Evolutionary conservation across 2,888 invertebrate genomes (phyloP).

Genomic region (Caenorhabditis uteleia): DNA sequence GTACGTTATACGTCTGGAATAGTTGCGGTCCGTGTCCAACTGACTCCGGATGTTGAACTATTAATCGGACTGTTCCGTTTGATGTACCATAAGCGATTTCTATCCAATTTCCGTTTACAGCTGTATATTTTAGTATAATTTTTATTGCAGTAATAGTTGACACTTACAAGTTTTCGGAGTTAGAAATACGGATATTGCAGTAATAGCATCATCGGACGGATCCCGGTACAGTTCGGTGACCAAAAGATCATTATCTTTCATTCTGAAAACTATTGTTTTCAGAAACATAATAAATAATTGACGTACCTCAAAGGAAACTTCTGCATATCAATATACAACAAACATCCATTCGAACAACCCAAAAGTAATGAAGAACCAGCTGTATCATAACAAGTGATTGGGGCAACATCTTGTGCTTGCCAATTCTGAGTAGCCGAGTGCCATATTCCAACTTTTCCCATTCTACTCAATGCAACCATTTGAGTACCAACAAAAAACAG

Average conservation of each 20-base stretch:
- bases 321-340: slow-evolving; percentile 85
- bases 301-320: slow-evolving; percentile 80
- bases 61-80: slow-evolving; percentile 88
- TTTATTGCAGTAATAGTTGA: background rate
- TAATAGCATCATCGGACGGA: slow-evolving; percentile 91
- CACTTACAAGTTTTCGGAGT: slow-evolving; percentile 97
- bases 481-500: slow-evolving; percentile 97
- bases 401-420: slow-evolving; percentile 85
- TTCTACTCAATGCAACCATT: slow-evolving; percentile 89
- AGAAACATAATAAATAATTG: background rate
- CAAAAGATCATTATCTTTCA: slow-evolving; percentile 97
- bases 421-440: slow-evolving; percentile 98
- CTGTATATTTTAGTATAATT: slow-evolving; percentile 73
- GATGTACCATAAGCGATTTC: slow-evolving; percentile 98
- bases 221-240: slow-evolving; percentile 93
- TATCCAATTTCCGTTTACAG: slow-evolving; percentile 97
- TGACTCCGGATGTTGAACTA: slow-evolving; percentile 98
- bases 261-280: slow-evolving; percentile 75
- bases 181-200: slow-evolving; percentile 94
- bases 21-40: slow-evolving; percentile 97
- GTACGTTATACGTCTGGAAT: slow-evolving; percentile 78
- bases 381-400: slow-evolving; percentile 93
- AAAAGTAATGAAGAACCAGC: slow-evolving; percentile 88
- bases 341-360: slow-evolving; percentile 87
- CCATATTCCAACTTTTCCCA: slow-evolving; percentile 97